These are phyloP conservation scores for Gambelia wislizenii DNA, from an alignment of 2,797 vertebrate species.

Conservation along the genomic window DNA sequence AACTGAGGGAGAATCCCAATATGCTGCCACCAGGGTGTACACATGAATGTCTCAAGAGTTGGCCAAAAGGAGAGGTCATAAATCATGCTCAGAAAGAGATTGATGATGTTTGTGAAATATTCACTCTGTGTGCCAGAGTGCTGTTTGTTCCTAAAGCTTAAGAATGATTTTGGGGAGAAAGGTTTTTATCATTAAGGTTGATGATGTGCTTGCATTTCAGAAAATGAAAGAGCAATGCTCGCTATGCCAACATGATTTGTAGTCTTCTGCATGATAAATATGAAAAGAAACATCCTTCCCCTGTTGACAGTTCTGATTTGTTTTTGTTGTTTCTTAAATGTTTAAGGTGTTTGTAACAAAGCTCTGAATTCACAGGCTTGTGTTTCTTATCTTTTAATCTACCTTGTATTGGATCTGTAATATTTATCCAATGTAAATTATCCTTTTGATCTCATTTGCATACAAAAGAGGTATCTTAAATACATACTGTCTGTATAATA, in stretches of 20 bases:
- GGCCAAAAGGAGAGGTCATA: slow-evolving; percentile 76
- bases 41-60: slow-evolving; percentile 67
- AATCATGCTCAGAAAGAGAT: slow-evolving; percentile 81
- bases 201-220: slow-evolving; percentile 76
- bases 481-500: slow-evolving; percentile 54
- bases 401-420: slow-evolving; percentile 45
- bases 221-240: slow-evolving; percentile 64
- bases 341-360: slow-evolving; percentile 72
- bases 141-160: slow-evolving; percentile 81
- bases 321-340: slow-evolving; percentile 64
- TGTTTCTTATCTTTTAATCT: slow-evolving; percentile 77
- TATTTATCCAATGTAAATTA: slow-evolving; percentile 53
- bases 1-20: slow-evolving; percentile 73
- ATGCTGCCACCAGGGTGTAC: slow-evolving; percentile 58
- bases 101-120: slow-evolving; percentile 81
- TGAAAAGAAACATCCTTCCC: slow-evolving; percentile 55
- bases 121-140: slow-evolving; percentile 79
- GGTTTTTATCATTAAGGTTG: slow-evolving; percentile 82
- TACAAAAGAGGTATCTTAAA: slow-evolving; percentile 63
- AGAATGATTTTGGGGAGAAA: slow-evolving; percentile 80
- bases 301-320: slow-evolving; percentile 77
- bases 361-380: slow-evolving; percentile 73
- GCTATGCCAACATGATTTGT: slow-evolving; percentile 72
- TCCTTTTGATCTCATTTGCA: slow-evolving; percentile 49
- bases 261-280: slow-evolving; percentile 74